Conservation (phyloP, 2,888 invertebrate genomes). For the Abrostola tripartita region DNA sequence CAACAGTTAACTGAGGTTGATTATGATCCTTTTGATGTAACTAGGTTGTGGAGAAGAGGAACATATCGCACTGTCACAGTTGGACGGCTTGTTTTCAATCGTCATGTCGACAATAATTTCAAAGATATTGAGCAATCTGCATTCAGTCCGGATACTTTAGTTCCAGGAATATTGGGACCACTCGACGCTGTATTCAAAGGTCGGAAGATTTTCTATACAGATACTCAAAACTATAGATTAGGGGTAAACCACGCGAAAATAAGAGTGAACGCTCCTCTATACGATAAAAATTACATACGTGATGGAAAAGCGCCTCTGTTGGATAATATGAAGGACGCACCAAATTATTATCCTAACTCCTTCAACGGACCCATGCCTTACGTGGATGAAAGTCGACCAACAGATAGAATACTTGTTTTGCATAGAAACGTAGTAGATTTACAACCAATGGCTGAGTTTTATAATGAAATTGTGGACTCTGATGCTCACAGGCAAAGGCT, state of each 20-base stretch:
- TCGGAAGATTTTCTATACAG: constrained; percentile 68
- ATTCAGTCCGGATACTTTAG: constrained; percentile 73
- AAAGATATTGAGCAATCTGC: constrained; percentile 68
- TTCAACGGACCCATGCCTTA: constrained; percentile 94
- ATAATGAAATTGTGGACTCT: constrained; percentile 74
- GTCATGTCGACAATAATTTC: constrained; percentile 71
- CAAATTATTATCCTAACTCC: constrained; percentile 98
- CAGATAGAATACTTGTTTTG: constrained; percentile 55
- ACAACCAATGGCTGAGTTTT: constrained; percentile 92
- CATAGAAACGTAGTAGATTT: constrained; percentile 68
- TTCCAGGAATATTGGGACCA: constrained; percentile 78
- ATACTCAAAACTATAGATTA: constrained; percentile 74
- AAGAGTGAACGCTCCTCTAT: constrained; percentile 69
- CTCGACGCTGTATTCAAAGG: constrained; percentile 69
- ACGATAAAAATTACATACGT: constrained; percentile 68
- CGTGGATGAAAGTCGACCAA: constrained; percentile 76
- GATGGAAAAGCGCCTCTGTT: constrained; percentile 90
- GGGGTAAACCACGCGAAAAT: constrained; percentile 73
- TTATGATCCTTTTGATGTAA: constrained; percentile 77
- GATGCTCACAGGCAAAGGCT: constrained; percentile 54
- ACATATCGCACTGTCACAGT: constrained; percentile 70
- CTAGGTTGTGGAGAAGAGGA: constrained; percentile 74
- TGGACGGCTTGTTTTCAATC: constrained; percentile 69
- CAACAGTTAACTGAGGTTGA: constrained; percentile 64
- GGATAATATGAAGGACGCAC: constrained; percentile 94